These are phyloP conservation scores for Chlorodrepanis virens DNA, from an alignment of 2,113 vertebrate genomes.

Conservation along the genomic window DNA sequence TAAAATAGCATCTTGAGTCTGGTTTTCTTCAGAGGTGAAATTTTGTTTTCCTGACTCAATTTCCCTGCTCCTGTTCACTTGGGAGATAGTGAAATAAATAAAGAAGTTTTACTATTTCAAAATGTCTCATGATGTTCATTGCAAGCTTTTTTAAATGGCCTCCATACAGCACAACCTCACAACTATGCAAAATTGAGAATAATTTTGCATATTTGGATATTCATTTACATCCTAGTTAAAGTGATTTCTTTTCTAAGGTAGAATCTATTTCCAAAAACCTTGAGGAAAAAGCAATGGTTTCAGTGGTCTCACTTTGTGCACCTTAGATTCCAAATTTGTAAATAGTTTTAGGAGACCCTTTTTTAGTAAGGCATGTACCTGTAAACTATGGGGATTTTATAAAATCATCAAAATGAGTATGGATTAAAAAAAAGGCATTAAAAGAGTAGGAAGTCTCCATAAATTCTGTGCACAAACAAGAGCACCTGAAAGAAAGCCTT, in stretches of 20 bases:
- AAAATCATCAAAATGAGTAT: neutral
- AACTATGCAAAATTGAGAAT: neutral
- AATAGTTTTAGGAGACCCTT: neutral
- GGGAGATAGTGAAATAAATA: neutral
- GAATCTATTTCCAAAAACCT: neutral
- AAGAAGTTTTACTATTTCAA: neutral
- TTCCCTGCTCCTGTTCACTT: neutral
- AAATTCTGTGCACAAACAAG: neutral
- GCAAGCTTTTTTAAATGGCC: neutral
- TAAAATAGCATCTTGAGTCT: neutral
- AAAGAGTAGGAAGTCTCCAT: neutral
- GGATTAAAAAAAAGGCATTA: neutral
- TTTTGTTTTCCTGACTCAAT: neutral
- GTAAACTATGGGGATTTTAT: fast-evolving
- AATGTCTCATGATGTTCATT: neutral
- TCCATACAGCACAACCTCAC: neutral
- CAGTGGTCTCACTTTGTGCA: neutral
- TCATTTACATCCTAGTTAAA: neutral
- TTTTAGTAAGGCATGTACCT: neutral
- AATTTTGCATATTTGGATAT: neutral
- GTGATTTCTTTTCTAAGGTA: neutral
- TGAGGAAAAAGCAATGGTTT: neutral
- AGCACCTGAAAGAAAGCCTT: neutral
- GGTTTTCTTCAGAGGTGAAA: neutral
- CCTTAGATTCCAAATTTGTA: neutral